phyloP scores from a whole-genome alignment of 2,113 vertebrate species.

The Eulemur rufifrons region DNA sequence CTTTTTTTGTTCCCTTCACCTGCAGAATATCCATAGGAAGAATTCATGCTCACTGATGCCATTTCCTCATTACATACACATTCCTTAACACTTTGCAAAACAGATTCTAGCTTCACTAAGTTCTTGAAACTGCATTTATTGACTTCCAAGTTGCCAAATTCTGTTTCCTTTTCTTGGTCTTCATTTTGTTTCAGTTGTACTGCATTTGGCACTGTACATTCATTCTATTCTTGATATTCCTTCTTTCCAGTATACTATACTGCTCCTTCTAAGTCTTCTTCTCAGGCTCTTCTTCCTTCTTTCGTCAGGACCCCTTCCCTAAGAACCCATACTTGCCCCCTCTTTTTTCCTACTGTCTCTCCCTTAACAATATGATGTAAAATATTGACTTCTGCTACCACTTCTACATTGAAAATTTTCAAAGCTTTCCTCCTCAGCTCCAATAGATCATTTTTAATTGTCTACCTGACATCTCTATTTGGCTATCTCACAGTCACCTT shows the following conservation, averaged over 20 bases:
- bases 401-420: background rate
- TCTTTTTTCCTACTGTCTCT: background rate
- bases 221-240: background rate
- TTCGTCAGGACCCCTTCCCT: background rate
- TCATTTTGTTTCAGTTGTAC: background rate
- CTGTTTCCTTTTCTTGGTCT: background rate
- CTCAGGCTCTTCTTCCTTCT: background rate
- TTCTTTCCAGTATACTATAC: background rate
- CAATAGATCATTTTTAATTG: background rate
- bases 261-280: background rate
- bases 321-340: background rate
- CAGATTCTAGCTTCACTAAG: background rate
- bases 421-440: background rate
- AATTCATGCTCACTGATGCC: background rate
- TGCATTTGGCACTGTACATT: background rate
- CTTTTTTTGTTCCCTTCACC: background rate
- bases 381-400: background rate
- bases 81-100: background rate
- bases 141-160: background rate
- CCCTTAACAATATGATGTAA: background rate
- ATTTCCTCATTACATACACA: background rate
- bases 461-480: background rate
- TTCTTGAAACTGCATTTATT: constrained; percentile 4
- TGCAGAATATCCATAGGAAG: background rate
- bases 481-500: background rate